These are phyloP conservation scores for Sylvia atricapilla DNA, from an alignment of 2,113 vertebrate genomes.

Conservation along the genomic window DNA sequence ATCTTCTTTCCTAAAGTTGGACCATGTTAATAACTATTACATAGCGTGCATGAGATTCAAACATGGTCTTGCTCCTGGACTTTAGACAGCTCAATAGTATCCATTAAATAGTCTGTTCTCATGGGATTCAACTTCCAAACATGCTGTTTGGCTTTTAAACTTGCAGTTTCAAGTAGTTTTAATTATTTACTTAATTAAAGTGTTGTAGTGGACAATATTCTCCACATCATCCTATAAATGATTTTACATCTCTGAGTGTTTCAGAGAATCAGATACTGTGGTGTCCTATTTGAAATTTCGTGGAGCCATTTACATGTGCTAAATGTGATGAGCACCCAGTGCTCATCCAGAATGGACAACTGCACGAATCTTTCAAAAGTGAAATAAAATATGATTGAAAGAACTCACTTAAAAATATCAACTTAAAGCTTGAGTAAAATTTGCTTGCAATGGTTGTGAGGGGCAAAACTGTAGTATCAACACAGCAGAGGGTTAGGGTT, in stretches of 20 bases:
- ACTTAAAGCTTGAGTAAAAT: neutral
- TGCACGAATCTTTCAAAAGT: neutral
- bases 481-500: neutral
- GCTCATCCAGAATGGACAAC: neutral
- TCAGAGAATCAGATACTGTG: neutral
- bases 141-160: neutral
- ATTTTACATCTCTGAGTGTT: neutral
- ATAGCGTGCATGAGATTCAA: neutral
- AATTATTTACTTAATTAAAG: neutral
- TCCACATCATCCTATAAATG: neutral
- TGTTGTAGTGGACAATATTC: neutral
- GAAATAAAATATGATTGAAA: neutral
- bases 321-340: neutral
- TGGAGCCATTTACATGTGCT: neutral
- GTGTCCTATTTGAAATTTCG: neutral
- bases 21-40: neutral
- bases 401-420: neutral
- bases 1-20: neutral
- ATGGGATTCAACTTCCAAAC: neutral
- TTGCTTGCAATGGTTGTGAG: neutral
- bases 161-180: neutral
- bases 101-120: neutral
- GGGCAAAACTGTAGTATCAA: neutral
- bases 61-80: neutral
- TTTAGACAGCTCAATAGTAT: neutral